These are phyloP conservation scores for Troilus luridus DNA, from an alignment of 2,888 invertebrate species.

Conservation along the genomic window DNA sequence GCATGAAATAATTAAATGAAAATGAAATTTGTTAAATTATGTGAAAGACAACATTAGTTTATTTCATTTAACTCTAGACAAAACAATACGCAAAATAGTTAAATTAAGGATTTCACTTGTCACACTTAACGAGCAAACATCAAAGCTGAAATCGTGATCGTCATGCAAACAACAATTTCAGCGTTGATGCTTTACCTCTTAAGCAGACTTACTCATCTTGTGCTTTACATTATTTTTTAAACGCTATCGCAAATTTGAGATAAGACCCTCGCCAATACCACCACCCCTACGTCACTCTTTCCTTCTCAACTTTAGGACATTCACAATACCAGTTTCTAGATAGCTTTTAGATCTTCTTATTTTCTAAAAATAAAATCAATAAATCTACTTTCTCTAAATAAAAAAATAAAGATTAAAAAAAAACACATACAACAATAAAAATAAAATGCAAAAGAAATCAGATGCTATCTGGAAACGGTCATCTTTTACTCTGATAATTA, in stretches of 20 bases:
- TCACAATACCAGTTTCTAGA: conserved; percentile 53
- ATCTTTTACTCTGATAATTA: conserved; percentile 25
- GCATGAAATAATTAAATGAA: conserved; percentile 1
- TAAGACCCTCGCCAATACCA: conserved; percentile 50
- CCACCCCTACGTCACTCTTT: conserved; percentile 39
- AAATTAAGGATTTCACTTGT: background rate
- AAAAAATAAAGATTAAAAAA: conserved; percentile 17
- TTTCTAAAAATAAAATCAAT: conserved; percentile 15
- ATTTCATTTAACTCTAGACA: background rate
- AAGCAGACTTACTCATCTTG: background rate
- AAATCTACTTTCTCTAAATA: background rate
- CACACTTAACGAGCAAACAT: conserved; percentile 25
- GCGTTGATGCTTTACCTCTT: background rate
- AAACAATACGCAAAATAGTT: background rate
- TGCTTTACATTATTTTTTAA: background rate
- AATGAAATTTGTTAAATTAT: conserved; percentile 17
- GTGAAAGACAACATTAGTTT: background rate
- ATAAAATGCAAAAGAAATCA: background rate
- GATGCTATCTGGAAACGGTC: conserved; percentile 57
- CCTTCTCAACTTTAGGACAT: conserved; percentile 26
- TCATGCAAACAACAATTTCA: conserved; percentile 14
- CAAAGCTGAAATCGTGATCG: background rate
- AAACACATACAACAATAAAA: background rate
- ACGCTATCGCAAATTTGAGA: background rate
- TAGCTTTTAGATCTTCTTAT: conserved; percentile 46